Evolutionary conservation across 2,113 vertebrate genomes (phyloP), one percentile per base, ranked within the genome.

Genomic region (Neotoma lepida): DNA sequence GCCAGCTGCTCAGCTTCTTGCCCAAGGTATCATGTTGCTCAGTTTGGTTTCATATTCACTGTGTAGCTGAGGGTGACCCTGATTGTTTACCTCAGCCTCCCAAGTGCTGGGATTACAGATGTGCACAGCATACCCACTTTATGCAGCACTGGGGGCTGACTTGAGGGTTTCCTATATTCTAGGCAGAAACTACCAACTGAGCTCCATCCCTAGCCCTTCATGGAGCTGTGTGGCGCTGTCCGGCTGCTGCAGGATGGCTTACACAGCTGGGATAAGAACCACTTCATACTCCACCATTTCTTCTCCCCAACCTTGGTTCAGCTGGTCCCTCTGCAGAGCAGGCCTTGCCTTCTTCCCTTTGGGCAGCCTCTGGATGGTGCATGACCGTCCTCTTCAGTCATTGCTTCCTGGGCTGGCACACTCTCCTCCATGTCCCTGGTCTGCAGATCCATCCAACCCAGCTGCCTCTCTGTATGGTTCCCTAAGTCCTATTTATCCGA

Each of bases 251-350:
- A 9, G 49, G 54, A 51, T 6, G 56, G 15, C 70, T 39, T 0
- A 22, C 8, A 9, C 35, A 10, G 28, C 33, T 6, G 54, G 54
- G 22, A 5, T 3, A 4, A 82, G 74, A n/a, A 2, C 35, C 6
- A 2, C 18, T 46, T 2, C 44, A 3, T 18, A 4, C 28, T 4
- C 26, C 2, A 5, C 20, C 9, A 12, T 41, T 35, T 30, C 30
- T 54, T 39, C 39, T 44, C 74, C 46, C n/a, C 30, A 49, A 46
- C 71, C 51, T 4, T 24, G 3, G 35, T 0, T 28, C 0, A 1
- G 4, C 80, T 26, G 12, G 26, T 91, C 46, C 35, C 73, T 58
- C 82, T 41, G 90, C 81, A 39, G 46, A 66, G 54, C 30, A 5
- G 1, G 14, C 88, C 30, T n/a, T 9, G 54, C 88, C n/a, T n/a